Percentiles rank a stretch among this genome's conserved stretches.
Evolutionary conservation across 2,797 vertebrate species (phyloP).

Genomic region (Manis pentadactyla): DNA sequence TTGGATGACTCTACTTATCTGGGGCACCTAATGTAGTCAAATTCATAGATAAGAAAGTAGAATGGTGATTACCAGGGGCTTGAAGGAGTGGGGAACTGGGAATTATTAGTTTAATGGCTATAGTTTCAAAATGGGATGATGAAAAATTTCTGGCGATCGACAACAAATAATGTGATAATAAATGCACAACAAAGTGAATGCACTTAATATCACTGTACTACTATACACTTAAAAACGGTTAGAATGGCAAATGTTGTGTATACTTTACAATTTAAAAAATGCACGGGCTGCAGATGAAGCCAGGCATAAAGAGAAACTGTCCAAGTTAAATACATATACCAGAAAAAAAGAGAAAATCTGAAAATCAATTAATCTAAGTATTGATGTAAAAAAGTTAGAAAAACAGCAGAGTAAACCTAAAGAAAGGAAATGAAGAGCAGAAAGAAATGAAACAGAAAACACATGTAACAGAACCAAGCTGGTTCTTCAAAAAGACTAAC

Average conservation of each 20-base stretch:
- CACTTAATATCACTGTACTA: not conserved
- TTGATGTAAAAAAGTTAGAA: not conserved
- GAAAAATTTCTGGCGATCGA: not conserved
- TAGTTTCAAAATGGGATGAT: not conserved
- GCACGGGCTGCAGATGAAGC: not conserved
- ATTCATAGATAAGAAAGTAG: not conserved
- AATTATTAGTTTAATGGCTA: not conserved
- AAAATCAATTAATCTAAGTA: constrained; percentile 12
- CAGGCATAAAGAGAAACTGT: not conserved
- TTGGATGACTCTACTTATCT: not conserved
- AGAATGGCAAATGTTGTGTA: not conserved
- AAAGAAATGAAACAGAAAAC: not conserved
- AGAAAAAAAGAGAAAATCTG: constrained; percentile 24
- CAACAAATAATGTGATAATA: not conserved
- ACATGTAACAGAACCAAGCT: not conserved
- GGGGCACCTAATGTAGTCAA: not conserved
- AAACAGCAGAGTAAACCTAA: not conserved
- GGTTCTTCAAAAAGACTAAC: not conserved
- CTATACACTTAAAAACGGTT: not conserved
- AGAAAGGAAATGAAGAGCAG: constrained; percentile 15
- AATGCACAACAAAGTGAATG: not conserved
- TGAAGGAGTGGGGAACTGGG: not conserved
- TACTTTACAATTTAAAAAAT: not conserved
- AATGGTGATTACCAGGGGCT: not conserved
- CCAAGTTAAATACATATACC: constrained; percentile 1